These are phyloP conservation scores for Podocnemis expansa DNA, from an alignment of 2,113 vertebrate genomes.

Conservation along the genomic window DNA sequence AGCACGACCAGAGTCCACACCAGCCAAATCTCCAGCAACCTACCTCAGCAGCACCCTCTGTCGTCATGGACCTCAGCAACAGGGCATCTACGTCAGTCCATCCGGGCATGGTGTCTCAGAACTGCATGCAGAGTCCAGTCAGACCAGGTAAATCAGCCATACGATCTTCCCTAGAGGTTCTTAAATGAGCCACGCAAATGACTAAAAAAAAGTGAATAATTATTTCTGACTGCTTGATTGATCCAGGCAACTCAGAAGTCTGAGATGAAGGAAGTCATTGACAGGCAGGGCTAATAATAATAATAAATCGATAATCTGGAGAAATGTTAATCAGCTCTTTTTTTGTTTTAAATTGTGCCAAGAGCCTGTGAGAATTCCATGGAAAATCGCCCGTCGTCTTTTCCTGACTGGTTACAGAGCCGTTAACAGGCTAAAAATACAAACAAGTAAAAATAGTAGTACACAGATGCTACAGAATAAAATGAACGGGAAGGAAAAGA, in stretches of 20 bases:
- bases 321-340: not conserved
- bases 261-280: not conserved
- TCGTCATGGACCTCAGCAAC: constrained; percentile 95
- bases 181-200: not conserved
- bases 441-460: not conserved
- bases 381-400: not conserved
- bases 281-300: not conserved
- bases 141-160: constrained; percentile 85
- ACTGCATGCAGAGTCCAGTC: constrained; percentile 88
- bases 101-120: constrained; percentile 84
- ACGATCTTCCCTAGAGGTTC: not conserved
- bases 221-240: not conserved
- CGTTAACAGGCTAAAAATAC: not conserved
- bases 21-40: constrained; percentile 81
- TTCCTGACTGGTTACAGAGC: not conserved
- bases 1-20: constrained; percentile 83
- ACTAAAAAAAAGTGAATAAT: not conserved
- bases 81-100: constrained; percentile 87
- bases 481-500: not conserved
- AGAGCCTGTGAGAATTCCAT: not conserved
- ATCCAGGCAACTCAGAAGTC: not conserved
- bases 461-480: not conserved
- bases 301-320: constrained; percentile 1
- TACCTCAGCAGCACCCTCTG: constrained; percentile 83
- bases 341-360: not conserved